Evolutionary conservation across 2,113 vertebrate species (phyloP), one percentile per base, ranked within the genome.

Genomic region (Hydropotes inermis): DNA sequence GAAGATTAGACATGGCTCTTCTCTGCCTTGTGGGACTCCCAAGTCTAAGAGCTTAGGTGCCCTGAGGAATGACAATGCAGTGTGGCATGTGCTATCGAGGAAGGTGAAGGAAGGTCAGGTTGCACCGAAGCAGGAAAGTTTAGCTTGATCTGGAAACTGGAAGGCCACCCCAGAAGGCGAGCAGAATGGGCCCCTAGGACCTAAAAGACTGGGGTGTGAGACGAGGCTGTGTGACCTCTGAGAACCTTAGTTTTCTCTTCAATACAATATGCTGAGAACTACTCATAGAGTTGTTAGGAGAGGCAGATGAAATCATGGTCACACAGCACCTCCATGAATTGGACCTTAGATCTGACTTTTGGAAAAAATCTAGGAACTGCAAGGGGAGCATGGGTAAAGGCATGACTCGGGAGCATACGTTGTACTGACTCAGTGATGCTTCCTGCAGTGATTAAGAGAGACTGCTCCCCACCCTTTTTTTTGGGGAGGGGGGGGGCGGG

Each of bases 301-400:
- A 45, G 55, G 52, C 67, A 64, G 3, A 5, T 36, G 57, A 95
- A 58, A 76, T 64, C 39, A 14, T 45, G 43, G 27, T 12, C n/a
- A 30, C 25, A 36, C 0, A 27, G 45, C 10, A 39, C 7, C 27
- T 21, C 8, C 21, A 1, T 11, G 47, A 50, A 52, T 9, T 28
- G 50, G 70, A 58, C 27, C 11, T 87, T 19, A 25, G 27, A n/a
- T 52, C 45, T 36, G 28, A 25, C 28, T 83, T 78, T 36, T 64
- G 21, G 84, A 67, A 97, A 97, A 92, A 81, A 45, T 21, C 79
- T 64, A 60, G 70, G 25, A 83, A 81, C 33, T n/a, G 39, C 57
- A 13, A 60, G 50, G 55, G 45, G 55, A 39, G 9, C 25, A 0
- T 12, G 39, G 14, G 21, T 19, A 33, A 64, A 93, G 87, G 1